These are phyloP conservation scores for Protonibea diacanthus DNA, from an alignment of 2,797 vertebrate species.

Conservation along the genomic window DNA sequence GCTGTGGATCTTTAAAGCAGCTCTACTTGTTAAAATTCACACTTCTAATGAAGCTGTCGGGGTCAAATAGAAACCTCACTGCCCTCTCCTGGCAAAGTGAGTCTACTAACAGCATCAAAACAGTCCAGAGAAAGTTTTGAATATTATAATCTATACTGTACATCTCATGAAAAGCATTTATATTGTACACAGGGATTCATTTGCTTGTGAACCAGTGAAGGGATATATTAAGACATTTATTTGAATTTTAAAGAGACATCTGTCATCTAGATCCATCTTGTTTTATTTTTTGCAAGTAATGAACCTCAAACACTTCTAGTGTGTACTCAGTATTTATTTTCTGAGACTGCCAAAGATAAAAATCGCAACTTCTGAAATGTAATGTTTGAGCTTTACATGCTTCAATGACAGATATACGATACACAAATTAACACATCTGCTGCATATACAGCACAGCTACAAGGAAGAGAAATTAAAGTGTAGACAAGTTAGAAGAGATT, in stretches of 20 bases:
- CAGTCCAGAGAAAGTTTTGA: background rate
- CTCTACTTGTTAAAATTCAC: constrained; percentile 8
- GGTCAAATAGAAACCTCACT: constrained; percentile 30
- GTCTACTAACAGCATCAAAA: background rate
- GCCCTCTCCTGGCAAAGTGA: constrained; percentile 66
- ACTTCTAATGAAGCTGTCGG: background rate
- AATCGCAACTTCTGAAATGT: constrained; percentile 40
- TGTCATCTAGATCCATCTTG: background rate
- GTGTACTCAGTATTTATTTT: constrained; percentile 54
- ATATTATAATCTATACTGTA: background rate
- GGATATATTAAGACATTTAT: background rate
- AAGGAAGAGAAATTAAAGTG: constrained; percentile 11
- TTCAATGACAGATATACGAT: constrained; percentile 15
- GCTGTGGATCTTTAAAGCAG: background rate
- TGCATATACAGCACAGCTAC: constrained; percentile 24
- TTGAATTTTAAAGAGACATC: background rate
- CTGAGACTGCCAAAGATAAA: constrained; percentile 20
- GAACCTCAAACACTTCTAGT: background rate
- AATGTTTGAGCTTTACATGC: constrained; percentile 17
- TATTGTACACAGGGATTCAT: background rate
- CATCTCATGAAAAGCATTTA: background rate
- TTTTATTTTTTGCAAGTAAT: constrained; percentile 2
- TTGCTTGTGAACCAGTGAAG: background rate
- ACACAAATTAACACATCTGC: constrained; percentile 24
- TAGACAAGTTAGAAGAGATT: constrained; percentile 37